These are phyloP conservation scores for Mionectes olivaceus DNA, from an alignment of 2,797 vertebrate genomes.

Conservation along the genomic window DNA sequence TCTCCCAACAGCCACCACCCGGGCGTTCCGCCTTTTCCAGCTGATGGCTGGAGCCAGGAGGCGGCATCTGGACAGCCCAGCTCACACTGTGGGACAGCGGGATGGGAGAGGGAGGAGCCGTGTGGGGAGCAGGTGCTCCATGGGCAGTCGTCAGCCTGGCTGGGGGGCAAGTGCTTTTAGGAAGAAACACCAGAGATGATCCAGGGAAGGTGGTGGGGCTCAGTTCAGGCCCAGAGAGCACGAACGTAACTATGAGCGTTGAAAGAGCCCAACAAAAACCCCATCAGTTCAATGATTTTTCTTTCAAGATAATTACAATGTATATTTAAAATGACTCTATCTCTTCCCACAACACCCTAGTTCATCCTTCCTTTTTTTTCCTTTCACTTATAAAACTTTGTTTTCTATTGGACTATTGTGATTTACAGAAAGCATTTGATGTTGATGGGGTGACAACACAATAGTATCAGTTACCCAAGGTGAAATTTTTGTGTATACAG, in stretches of 20 bases:
- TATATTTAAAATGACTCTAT: background rate
- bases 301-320: background rate
- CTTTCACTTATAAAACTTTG: background rate
- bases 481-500: constrained; percentile 52
- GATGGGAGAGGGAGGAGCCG: background rate
- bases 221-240: background rate
- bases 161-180: background rate
- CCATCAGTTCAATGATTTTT: background rate
- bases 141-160: background rate
- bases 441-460: background rate
- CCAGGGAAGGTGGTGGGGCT: background rate
- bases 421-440: constrained; percentile 20
- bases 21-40: background rate
- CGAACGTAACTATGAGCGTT: accelerated
- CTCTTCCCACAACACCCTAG: background rate
- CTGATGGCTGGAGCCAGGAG: background rate
- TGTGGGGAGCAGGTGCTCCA: background rate
- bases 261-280: background rate
- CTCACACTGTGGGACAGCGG: accelerated
- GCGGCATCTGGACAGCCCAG: background rate
- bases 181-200: background rate
- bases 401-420: background rate
- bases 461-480: constrained; percentile 31
- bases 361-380: background rate
- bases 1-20: background rate